Evolutionary conservation across 2,888 invertebrate genomes (phyloP).

Genomic region (Aspidiotus rigidus): DNA sequence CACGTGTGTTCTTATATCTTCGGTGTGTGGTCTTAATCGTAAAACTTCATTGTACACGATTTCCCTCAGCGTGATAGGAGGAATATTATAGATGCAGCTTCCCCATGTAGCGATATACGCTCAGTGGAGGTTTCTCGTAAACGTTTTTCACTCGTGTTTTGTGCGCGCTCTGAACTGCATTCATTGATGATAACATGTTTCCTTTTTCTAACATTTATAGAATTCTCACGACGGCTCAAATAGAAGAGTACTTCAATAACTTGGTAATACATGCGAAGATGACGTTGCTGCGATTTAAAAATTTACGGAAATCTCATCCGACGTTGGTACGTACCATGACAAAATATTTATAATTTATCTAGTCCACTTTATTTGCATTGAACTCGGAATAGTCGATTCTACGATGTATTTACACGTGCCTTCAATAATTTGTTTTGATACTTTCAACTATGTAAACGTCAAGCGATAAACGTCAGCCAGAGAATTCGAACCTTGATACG

Average conservation of each 20-base stretch:
- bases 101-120: neutral
- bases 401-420: too few species aligned
- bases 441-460: too few species aligned
- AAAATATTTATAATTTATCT: neutral
- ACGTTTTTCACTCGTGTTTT: too few species aligned
- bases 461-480: too few species aligned
- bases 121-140: neutral
- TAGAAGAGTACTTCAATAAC: slow-evolving; percentile 26
- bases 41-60: neutral
- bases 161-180: too few species aligned
- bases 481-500: too few species aligned
- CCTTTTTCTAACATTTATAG: neutral
- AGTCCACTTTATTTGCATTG: too few species aligned
- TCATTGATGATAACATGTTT: too few species aligned
- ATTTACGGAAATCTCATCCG: slow-evolving; percentile 26
- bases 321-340: slow-evolving; percentile 19
- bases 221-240: slow-evolving; percentile 18
- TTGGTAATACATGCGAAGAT: slow-evolving; percentile 22
- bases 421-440: too few species aligned
- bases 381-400: too few species aligned
- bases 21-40: neutral
- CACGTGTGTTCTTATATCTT: neutral
- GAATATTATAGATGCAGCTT: too few species aligned
- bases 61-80: neutral
- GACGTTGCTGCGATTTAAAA: slow-evolving; percentile 19